Evolutionary conservation across 2,113 vertebrate genomes (phyloP).

Genomic region (Crotalus helleri): DNA sequence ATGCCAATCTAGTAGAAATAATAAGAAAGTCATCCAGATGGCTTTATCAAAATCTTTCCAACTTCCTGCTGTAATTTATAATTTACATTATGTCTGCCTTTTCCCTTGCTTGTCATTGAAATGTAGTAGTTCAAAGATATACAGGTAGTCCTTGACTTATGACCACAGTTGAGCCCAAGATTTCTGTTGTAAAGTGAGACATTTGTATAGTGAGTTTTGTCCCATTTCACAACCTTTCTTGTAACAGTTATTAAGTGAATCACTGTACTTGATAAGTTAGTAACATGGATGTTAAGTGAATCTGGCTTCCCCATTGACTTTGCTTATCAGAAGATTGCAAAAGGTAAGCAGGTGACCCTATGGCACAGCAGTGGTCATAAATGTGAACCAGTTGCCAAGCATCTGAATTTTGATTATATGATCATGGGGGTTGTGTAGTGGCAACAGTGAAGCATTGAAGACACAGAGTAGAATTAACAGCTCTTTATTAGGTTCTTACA

Average conservation of each 20-base stretch:
- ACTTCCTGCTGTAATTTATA: not conserved
- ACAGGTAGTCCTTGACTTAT: not conserved
- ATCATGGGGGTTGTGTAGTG: not conserved
- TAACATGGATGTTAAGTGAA: not conserved
- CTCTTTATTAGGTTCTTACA: too few species aligned
- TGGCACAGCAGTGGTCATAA: not conserved
- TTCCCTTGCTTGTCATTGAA: not conserved
- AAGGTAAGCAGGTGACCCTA: not conserved
- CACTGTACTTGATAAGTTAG: not conserved
- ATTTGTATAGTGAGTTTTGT: not conserved
- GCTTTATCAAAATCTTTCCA: not conserved
- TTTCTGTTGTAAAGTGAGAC: not conserved
- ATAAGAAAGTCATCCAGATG: not conserved
- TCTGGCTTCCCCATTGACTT: not conserved
- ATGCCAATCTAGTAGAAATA: not conserved
- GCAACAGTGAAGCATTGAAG: too few species aligned
- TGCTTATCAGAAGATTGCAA: not conserved
- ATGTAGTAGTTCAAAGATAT: not conserved
- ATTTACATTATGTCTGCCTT: not conserved
- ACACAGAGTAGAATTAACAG: too few species aligned
- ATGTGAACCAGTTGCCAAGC: too few species aligned
- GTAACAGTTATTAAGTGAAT: not conserved
- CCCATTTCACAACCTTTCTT: not conserved
- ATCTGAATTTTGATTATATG: not conserved
- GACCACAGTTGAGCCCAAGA: not conserved